Conservation (phyloP, 2,113 vertebrate genomes). For the Pelusios castaneus region DNA sequence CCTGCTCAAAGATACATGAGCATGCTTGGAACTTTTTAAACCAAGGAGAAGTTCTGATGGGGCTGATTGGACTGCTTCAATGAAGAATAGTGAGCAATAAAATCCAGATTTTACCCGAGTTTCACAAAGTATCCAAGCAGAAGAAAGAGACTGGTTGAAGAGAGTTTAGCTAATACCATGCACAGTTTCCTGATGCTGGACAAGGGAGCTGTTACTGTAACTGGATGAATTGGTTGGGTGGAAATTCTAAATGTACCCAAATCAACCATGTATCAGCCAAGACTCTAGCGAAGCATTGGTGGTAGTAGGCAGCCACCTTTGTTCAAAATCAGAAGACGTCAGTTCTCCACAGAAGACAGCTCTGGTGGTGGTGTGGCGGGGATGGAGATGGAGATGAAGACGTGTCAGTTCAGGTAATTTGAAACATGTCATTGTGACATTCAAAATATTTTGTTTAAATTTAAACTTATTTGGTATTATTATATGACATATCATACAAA, state of each 20-base stretch:
- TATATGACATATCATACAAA: not conserved
- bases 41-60: not conserved
- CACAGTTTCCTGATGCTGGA: not conserved
- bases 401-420: not conserved
- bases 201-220: not conserved
- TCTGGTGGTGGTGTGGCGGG: not conserved
- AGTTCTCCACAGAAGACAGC: not conserved
- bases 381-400: too few species aligned
- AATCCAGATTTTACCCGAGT: not conserved
- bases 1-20: not conserved
- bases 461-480: not conserved
- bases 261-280: rapidly evolving
- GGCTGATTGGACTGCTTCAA: not conserved
- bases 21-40: not conserved
- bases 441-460: not conserved
- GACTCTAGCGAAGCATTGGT: not conserved
- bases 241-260: not conserved
- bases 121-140: not conserved
- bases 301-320: not conserved
- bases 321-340: not conserved
- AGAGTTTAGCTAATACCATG: not conserved
- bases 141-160: not conserved
- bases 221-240: not conserved
- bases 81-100: not conserved
- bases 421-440: not conserved